Base-by-base conservation (phyloP, 2,888 invertebrate genomes). In the Oscheius sp. region DNA sequence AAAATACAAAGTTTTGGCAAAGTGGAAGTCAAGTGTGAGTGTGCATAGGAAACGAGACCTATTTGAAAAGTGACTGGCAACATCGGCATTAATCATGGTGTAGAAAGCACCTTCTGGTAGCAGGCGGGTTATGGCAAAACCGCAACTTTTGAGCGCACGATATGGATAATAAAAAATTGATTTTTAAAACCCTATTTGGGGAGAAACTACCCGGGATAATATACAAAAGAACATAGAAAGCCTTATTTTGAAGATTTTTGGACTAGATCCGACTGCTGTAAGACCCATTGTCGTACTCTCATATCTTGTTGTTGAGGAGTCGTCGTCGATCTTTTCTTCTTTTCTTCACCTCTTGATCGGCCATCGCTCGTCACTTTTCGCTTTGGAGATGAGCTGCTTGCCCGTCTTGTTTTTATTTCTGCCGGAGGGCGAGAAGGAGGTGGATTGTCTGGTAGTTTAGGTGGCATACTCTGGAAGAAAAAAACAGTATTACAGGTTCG, bases 221-320 rank as follows among this genome's bases (percentile, higher is more conserved):
- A 20, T 48, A 33, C 34, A 34, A 55, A 15, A 8, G 5, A 34
- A 25, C 23, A 50, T 50, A 20, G 50, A 55, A 27, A n/a, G 55
- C n/a, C 61, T 25, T n/a, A n/a, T 20, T 25, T 25, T 61, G 50
- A n/a, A 6, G 58, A 34, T n/a, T 20, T 31, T n/a, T 73, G 73
- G 58, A 82, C 78, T 25, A 82, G 73, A 73, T 83, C 83, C 8
- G 78, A 76, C 72, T 83, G 83, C 66, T 83, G 82, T 25, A 82
- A 78, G 25, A 82, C 76, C 83, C 83, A 83, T 69, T 82, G 81
- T 31, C 74, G 77, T 29, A 79, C 78, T 50, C 82, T 75, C 52
- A 53, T 25, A 23, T 68, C 48, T 27, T 58, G 17, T 25, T 33
- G 33, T 37, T 39, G 73, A 33, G 46, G 61, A 10, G 42, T 27